phyloP scores from a whole-genome alignment of 2,113 vertebrate species.

The Channa maculata region DNA sequence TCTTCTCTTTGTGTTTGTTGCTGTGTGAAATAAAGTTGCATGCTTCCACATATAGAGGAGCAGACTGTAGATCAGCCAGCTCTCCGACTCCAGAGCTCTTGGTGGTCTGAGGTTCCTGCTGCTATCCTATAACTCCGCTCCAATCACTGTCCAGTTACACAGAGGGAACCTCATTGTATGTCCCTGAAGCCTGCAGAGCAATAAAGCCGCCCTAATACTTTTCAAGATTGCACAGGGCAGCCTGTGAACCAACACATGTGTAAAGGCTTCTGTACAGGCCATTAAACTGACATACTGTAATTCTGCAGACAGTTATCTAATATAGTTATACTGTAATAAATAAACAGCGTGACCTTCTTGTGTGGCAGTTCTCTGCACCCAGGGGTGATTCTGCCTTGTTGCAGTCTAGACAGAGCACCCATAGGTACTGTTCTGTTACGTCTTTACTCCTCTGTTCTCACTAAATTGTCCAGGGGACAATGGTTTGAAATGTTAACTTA shows the following conservation, averaged over 20 bases:
- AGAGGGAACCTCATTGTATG: conserved; percentile 22
- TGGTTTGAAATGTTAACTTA: neutral
- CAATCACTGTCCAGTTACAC: conserved; percentile 63
- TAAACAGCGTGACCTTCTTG: neutral
- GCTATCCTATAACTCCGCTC: conserved; percentile 47
- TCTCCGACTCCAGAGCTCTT: conserved; percentile 33
- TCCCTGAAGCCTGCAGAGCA: conserved; percentile 42
- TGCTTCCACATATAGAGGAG: conserved; percentile 38
- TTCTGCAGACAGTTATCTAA: neutral
- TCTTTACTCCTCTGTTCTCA: neutral
- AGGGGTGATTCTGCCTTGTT: no score
- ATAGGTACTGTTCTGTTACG: neutral
- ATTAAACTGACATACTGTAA: conserved; percentile 8
- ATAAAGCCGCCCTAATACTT: conserved; percentile 54
- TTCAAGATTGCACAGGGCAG: conserved; percentile 37
- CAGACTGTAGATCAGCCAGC: conserved; percentile 44
- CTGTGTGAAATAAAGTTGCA: conserved; percentile 11
- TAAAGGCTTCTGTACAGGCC: neutral
- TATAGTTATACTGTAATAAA: no score
- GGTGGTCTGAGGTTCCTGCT: conserved; percentile 41
- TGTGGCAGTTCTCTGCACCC: neutral
- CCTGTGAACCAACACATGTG: conserved; percentile 15
- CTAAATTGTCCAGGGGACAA: neutral
- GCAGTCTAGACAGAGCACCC: conserved; percentile 16
- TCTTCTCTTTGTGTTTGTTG: conserved; percentile 11